Conservation (phyloP, 64 coral and sea anemone species). For the Montipora capricornis region DNA sequence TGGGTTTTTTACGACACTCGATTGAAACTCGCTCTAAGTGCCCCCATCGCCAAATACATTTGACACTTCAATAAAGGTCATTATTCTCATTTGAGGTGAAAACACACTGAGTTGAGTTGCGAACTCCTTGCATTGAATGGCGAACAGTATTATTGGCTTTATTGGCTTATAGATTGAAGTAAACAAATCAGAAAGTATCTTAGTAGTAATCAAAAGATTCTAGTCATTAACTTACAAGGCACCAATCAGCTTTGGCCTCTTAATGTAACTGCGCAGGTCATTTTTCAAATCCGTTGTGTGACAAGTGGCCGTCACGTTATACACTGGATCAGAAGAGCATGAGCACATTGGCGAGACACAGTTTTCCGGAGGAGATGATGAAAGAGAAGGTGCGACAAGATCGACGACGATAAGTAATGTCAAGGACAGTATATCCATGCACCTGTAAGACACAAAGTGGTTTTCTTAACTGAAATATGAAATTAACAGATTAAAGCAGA, state of each 20-base stretch:
- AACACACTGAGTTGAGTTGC: too few relatives aligned
- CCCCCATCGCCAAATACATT: too few relatives aligned
- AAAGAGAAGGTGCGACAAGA: not conserved
- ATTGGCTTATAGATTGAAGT: not conserved
- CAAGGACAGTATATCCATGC: not conserved
- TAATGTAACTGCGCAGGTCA: conserved; percentile 2
- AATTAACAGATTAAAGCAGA: too few relatives aligned
- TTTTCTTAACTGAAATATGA: not conserved
- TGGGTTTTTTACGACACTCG: too few relatives aligned
- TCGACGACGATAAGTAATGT: not conserved
- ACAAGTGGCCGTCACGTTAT: conserved; percentile 28
- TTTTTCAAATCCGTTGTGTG: conserved; percentile 4
- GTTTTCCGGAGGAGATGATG: not conserved
- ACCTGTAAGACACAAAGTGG: not conserved
- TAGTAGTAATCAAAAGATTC: not conserved
- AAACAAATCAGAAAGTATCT: not conserved
- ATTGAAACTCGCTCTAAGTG: too few relatives aligned
- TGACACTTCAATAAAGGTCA: too few relatives aligned
- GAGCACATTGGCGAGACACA: not conserved
- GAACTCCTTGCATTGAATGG: too few relatives aligned
- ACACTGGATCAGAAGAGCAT: not conserved
- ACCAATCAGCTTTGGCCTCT: not conserved
- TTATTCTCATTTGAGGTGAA: too few relatives aligned
- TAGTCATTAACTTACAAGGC: conserved; percentile 14
- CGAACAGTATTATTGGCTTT: too few relatives aligned